These are phyloP conservation scores for Lissonota sp. DNA, from an alignment of 2,888 invertebrate genomes.

Conservation along the genomic window DNA sequence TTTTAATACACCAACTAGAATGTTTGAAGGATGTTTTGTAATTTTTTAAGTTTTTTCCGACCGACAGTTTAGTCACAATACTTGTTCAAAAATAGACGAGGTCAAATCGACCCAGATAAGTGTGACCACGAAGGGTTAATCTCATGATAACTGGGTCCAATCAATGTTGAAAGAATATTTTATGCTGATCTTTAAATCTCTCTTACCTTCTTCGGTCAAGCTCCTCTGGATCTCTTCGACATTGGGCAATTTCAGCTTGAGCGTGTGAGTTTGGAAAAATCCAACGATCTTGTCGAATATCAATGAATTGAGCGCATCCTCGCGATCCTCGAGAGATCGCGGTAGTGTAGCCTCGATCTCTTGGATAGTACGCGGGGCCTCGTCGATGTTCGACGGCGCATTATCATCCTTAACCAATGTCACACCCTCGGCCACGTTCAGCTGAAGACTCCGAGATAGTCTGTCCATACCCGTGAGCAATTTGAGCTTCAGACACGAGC, in stretches of 20 bases:
- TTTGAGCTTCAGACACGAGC: constrained; percentile 91
- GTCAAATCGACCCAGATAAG: no score
- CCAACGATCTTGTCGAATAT: constrained; percentile 90
- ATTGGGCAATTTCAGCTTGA: constrained; percentile 92
- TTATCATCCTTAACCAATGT: constrained; percentile 88
- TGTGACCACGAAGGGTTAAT: no score
- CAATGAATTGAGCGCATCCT: constrained; percentile 89
- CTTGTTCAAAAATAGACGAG: no score
- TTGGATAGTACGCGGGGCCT: constrained; percentile 85
- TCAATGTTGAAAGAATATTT: no score
- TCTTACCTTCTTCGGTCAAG: constrained; percentile 85
- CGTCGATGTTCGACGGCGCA: constrained; percentile 74
- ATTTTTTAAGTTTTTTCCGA: no score
- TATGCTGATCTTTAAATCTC: no score
- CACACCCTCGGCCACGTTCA: constrained; percentile 90
- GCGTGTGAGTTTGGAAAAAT: constrained; percentile 91
- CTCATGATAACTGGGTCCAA: no score
- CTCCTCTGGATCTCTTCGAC: constrained; percentile 87
- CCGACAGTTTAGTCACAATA: no score
- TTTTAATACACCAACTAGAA: no score
- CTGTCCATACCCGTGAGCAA: constrained; percentile 91
- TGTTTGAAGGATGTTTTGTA: no score
- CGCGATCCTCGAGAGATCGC: constrained; percentile 89
- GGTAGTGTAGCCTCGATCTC: constrained; percentile 90
- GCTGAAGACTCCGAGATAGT: constrained; percentile 87